A percentile compares a stretch with the other conserved stretches of the same genome.
These are phyloP conservation scores for Solea solea DNA, from an alignment of 2,113 vertebrate species.

Conservation along the genomic window DNA sequence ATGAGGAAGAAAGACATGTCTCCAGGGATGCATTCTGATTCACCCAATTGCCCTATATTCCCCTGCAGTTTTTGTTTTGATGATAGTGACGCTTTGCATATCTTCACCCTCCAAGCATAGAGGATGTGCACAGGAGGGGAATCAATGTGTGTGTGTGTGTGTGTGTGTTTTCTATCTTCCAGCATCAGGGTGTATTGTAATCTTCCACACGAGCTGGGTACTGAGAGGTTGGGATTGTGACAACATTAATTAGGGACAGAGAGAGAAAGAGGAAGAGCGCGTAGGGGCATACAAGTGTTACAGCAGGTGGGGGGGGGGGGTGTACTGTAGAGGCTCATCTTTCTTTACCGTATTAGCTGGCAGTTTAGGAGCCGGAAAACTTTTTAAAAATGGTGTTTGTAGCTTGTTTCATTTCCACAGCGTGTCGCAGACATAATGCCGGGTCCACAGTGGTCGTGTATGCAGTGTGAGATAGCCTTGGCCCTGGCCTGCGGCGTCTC, in stretches of 20 bases:
- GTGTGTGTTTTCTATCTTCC: slow-evolving; percentile 51
- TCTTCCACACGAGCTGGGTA: slow-evolving; percentile 48
- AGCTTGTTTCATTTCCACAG: no score
- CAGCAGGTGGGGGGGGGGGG: no score
- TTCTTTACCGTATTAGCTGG: no score
- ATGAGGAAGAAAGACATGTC: slow-evolving; percentile 68
- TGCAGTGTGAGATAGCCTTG: no score
- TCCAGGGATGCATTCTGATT: slow-evolving; percentile 82
- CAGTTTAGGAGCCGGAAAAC: no score
- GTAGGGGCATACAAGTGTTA: slow-evolving; percentile 17
- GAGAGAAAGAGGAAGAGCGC: background rate
- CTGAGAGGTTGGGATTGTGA: slow-evolving; percentile 44
- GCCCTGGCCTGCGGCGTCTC: no score
- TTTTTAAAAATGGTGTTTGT: no score
- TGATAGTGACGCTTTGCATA: slow-evolving; percentile 81
- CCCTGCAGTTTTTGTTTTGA: slow-evolving; percentile 82
- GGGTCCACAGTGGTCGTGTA: no score
- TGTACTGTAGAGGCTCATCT: no score
- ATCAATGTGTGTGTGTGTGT: slow-evolving; percentile 44
- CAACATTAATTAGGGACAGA: slow-evolving; percentile 49
- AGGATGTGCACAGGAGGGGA: slow-evolving; percentile 67
- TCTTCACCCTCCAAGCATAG: slow-evolving; percentile 76
- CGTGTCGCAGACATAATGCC: no score
- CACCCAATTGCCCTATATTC: slow-evolving; percentile 83
- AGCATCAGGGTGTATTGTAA: slow-evolving; percentile 55